Conservation (phyloP, 2,113 vertebrate species). For the Morphnarchus princeps region DNA sequence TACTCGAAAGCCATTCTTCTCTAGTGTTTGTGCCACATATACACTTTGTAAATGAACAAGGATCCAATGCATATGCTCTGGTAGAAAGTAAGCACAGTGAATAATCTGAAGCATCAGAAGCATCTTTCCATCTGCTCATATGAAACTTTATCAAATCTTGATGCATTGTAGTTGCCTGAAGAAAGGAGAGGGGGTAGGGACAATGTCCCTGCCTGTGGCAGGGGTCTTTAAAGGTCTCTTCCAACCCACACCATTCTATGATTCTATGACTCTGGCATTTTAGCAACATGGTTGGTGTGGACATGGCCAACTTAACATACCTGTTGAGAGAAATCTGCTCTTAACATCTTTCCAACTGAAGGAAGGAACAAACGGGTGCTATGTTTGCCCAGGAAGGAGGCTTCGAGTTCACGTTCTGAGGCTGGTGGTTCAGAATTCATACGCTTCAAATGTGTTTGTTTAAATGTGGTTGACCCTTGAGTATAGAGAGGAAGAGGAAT, state of each 20-base stretch:
- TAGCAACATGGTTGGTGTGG: background rate
- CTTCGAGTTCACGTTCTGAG: background rate
- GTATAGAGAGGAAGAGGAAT: background rate
- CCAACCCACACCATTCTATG: background rate
- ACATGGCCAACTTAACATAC: background rate
- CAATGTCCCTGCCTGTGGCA: background rate
- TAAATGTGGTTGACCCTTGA: background rate
- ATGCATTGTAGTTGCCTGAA: background rate
- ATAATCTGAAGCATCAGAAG: background rate
- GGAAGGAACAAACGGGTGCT: background rate
- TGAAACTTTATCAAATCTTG: background rate
- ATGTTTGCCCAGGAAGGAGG: background rate
- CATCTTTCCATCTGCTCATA: background rate
- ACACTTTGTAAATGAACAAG: background rate
- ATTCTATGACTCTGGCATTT: background rate
- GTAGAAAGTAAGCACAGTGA: background rate
- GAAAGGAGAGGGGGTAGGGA: background rate
- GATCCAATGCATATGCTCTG: background rate
- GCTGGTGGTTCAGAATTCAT: background rate
- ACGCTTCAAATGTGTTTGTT: background rate
- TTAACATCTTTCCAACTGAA: accelerated
- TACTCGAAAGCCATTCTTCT: background rate
- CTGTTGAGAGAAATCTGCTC: background rate
- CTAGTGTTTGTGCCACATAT: background rate
- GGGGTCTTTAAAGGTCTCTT: background rate